These are phyloP conservation scores for Coleophora flavipennella DNA, from an alignment of 2,888 invertebrate genomes.

Conservation along the genomic window DNA sequence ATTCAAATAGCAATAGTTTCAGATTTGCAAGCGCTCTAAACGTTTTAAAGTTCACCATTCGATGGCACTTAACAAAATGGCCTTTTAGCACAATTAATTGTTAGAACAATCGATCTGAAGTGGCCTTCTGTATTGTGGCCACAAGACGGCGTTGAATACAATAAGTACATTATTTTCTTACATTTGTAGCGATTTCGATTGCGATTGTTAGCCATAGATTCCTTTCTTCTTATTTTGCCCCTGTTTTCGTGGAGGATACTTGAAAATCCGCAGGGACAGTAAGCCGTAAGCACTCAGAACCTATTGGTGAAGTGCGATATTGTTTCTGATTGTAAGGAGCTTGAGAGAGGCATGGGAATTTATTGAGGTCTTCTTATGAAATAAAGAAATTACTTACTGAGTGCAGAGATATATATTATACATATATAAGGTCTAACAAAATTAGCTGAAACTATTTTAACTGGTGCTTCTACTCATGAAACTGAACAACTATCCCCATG, in stretches of 20 bases:
- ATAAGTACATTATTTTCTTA: slow-evolving; percentile 54
- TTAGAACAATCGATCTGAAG: slow-evolving; percentile 49
- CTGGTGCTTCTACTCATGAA: too few relatives aligned
- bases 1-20: slow-evolving; percentile 22
- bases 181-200: slow-evolving; percentile 60
- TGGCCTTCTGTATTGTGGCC: slow-evolving; percentile 45
- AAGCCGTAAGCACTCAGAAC: slow-evolving; percentile 21
- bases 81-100: slow-evolving; percentile 37
- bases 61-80: slow-evolving; percentile 32
- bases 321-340: too few relatives aligned
- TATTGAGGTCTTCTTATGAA: slow-evolving; percentile 32
- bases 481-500: too few relatives aligned
- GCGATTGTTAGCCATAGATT: slow-evolving; percentile 48
- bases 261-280: slow-evolving; percentile 29
- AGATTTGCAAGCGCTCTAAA: slow-evolving; percentile 30
- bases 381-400: slow-evolving; percentile 11
- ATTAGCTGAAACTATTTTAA: too few relatives aligned
- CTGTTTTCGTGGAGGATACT: slow-evolving; percentile 34
- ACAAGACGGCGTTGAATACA: slow-evolving; percentile 56
- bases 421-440: too few relatives aligned
- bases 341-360: slow-evolving; percentile 12
- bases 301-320: slow-evolving; percentile 28
- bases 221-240: slow-evolving; percentile 37
- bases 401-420: too few relatives aligned
- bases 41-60: slow-evolving; percentile 25